phyloP scores from a whole-genome alignment of 2,888 invertebrate species.

The Tubulanus polymorphus region DNA sequence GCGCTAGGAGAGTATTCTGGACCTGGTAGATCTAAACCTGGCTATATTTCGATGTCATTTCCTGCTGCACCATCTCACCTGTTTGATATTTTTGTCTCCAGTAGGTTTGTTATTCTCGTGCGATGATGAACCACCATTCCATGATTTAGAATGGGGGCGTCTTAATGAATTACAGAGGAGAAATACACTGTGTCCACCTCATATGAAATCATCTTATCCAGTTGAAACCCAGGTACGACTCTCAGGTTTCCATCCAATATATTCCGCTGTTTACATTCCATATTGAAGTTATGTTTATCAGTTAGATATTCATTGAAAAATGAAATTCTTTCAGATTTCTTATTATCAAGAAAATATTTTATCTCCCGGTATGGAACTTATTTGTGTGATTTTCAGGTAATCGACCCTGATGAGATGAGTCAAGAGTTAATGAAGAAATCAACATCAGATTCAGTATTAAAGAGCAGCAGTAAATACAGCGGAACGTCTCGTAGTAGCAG shows the following conservation, averaged over 20 bases:
- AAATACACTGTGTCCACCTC: constrained; percentile 52
- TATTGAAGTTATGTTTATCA: no score
- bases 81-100: no score
- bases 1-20: no score
- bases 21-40: no score
- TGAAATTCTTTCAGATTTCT: not conserved
- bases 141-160: constrained; percentile 32
- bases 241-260: not conserved
- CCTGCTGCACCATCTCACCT: no score
- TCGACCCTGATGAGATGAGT: not conserved
- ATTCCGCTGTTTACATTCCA: not conserved
- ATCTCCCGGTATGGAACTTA: no score
- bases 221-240: constrained; percentile 41
- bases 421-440: not conserved
- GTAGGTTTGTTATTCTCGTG: constrained; percentile 33
- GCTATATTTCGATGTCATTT: no score
- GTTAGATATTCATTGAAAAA: not conserved
- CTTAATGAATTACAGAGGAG: constrained; percentile 49
- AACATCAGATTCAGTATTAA: not conserved
- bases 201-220: constrained; percentile 51
- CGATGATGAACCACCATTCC: constrained; percentile 41
- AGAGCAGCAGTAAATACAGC: not conserved
- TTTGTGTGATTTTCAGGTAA: not conserved
- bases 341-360: not conserved
- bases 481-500: not conserved